Conservation (phyloP, 2,113 vertebrate genomes). For the Pterocles orientalis region DNA sequence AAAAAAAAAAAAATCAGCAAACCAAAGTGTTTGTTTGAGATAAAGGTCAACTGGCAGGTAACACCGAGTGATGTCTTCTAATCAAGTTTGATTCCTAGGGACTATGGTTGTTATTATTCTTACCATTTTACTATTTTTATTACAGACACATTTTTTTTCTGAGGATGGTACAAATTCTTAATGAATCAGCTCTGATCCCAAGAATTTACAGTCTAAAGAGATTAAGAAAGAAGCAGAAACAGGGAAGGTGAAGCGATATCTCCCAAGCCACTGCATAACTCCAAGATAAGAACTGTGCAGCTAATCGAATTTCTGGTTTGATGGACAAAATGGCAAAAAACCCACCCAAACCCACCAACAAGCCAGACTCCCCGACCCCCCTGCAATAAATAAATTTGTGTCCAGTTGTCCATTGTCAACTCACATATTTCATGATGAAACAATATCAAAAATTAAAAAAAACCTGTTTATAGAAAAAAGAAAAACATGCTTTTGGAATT, state of each 20-base stretch:
- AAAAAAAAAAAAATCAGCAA: not conserved
- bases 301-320: not conserved
- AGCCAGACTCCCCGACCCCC: too few relatives aligned
- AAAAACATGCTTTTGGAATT: not conserved
- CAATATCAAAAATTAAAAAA: not conserved
- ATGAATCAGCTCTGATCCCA: not conserved
- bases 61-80: not conserved
- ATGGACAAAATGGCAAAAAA: not conserved
- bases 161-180: not conserved
- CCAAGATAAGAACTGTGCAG: not conserved
- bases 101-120: not conserved
- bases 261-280: not conserved
- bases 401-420: not conserved
- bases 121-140: not conserved
- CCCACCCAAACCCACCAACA: fast-evolving
- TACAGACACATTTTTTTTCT: not conserved
- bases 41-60: constrained; percentile 1
- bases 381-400: not conserved
- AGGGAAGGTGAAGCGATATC: not conserved
- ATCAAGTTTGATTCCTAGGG: not conserved
- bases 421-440: not conserved
- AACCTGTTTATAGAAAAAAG: fast-evolving
- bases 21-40: not conserved
- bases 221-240: not conserved
- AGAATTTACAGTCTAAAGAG: not conserved